These are phyloP conservation scores for Tetheella fluctuosa DNA, from an alignment of 2,888 invertebrate genomes.

Conservation along the genomic window DNA sequence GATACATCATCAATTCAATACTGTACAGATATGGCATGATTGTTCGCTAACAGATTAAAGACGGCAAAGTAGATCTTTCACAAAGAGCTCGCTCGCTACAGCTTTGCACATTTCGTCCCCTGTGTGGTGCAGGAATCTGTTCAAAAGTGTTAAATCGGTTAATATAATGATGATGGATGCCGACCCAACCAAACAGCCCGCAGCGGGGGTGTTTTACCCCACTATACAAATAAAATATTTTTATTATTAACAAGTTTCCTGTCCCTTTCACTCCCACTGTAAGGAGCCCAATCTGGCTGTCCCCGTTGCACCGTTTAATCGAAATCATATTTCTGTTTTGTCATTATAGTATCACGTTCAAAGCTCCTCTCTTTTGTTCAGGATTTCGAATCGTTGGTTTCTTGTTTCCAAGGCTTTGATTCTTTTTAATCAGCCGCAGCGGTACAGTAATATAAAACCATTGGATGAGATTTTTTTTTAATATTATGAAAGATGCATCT, in stretches of 20 bases:
- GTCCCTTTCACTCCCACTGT: slow-evolving; percentile 67
- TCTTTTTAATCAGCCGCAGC: slow-evolving; percentile 65
- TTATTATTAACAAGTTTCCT: slow-evolving; percentile 79
- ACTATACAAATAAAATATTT: slow-evolving; percentile 84
- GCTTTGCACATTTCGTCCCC: slow-evolving; percentile 45
- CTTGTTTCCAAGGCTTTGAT: slow-evolving; percentile 77
- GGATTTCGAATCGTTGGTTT: slow-evolving; percentile 75
- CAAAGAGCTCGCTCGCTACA: slow-evolving; percentile 26
- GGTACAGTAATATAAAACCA: slow-evolving; percentile 65
- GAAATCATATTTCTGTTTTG: slow-evolving; percentile 85
- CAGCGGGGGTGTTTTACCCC: slow-evolving; percentile 84
- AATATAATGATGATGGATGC: slow-evolving; percentile 84
- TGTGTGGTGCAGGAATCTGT: slow-evolving; percentile 71
- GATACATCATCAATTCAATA: slow-evolving; percentile 50
- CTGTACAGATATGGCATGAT: slow-evolving; percentile 38
- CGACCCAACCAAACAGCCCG: slow-evolving; percentile 78
- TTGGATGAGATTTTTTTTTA: slow-evolving; percentile 26
- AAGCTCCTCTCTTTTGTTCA: slow-evolving; percentile 81
- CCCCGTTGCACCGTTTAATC: slow-evolving; percentile 77
- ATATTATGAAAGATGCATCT: slow-evolving; percentile 31
- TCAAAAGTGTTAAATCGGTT: slow-evolving; percentile 84
- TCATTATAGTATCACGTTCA: slow-evolving; percentile 83
- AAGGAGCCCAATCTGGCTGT: slow-evolving; percentile 51
- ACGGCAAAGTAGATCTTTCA: slow-evolving; percentile 19
- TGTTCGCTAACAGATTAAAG: slow-evolving; percentile 40